These are phyloP conservation scores for Agrypnia vestita DNA, from an alignment of 1,140 invertebrate genomes.

Conservation along the genomic window DNA sequence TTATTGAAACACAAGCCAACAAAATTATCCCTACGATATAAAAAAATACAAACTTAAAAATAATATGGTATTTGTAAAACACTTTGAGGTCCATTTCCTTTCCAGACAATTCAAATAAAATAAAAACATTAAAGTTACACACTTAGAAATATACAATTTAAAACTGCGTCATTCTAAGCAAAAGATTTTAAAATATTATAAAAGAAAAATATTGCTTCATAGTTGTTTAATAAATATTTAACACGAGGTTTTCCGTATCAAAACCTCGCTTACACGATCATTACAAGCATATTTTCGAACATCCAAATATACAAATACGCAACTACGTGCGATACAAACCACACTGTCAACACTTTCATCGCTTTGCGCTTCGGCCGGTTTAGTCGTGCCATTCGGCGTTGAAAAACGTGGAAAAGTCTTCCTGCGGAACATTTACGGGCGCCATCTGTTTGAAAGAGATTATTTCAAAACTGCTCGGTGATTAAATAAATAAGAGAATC, in stretches of 20 bases:
- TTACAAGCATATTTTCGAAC: no score
- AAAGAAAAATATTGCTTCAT: no score
- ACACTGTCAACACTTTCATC: background rate
- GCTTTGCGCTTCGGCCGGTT: no score
- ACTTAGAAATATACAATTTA: no score
- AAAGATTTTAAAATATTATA: no score
- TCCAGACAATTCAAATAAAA: background rate
- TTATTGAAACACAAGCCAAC: slow-evolving; percentile 32
- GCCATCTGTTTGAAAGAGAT: slow-evolving; percentile 28
- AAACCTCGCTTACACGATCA: no score
- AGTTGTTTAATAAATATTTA: no score
- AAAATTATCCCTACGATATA: slow-evolving; percentile 24
- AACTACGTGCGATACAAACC: slow-evolving; percentile 1
- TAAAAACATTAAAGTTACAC: background rate
- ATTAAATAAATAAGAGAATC: no score
- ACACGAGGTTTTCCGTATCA: no score
- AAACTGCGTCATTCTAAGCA: no score
- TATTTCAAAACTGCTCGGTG: slow-evolving; percentile 2
- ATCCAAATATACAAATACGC: no score
- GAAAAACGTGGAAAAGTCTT: slow-evolving; percentile 15
- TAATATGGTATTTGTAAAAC: slow-evolving; percentile 32
- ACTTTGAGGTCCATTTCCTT: slow-evolving; percentile 1
- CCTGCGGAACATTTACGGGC: background rate
- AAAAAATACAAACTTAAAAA: slow-evolving; percentile 42
- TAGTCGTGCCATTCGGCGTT: background rate